Evolutionary conservation across 1,140 invertebrate genomes (phyloP), one percentile per base, ranked within the genome.

Genomic region (Saccostrea cuccullata): DNA sequence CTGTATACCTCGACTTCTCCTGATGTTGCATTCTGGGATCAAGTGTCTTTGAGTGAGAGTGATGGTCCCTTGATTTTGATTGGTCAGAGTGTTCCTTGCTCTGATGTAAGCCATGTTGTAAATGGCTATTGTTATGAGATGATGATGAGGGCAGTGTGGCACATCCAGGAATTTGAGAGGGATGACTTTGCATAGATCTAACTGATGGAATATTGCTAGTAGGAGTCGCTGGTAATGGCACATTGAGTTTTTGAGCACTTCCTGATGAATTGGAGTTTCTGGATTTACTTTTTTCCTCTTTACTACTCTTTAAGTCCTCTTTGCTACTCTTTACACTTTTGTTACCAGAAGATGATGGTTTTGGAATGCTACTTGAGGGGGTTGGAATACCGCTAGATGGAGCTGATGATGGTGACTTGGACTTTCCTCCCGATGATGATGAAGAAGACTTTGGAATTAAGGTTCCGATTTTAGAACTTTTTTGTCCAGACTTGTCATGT

Each of bases 401-500:
- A 11, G 85, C 84, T 58, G 87, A 89, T 26, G 87, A 89, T 47
- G 90, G 86, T 84, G 91, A 90, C 15, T 90, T 90, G 26, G 91
- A 91, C 89, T 92, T 92, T 55, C 90, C 87, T 73, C 90, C 86
- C 13, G 86, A 89, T 83, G 88, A 89, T 83, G 88, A 88, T 58
- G 87, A 88, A 55, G 90, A 88, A 23, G 89, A 64, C 60, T 87
- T 86, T 84, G 92, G 92, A 84, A 93, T 93, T 82, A 94, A 90
- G 84, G 91, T 93, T 26, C 92, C 92, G 26, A 93, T 90, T 90
- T 94, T 94, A 67, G 93, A 91, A 67, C 90, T 88, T 55, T 92
- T 94, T 82, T 89, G 88, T 83, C 86, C 64, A 0, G 85, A 83
- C 84, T 86, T 89, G 64, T 83, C 85, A 84, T 85, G 84, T 64